A percentile compares a stretch with the other conserved stretches of the same genome.
phyloP scores from a whole-genome alignment of 30 jellyfish, hydroid and myxozoan species.

The Hydractinia symbiolongicarpus region DNA sequence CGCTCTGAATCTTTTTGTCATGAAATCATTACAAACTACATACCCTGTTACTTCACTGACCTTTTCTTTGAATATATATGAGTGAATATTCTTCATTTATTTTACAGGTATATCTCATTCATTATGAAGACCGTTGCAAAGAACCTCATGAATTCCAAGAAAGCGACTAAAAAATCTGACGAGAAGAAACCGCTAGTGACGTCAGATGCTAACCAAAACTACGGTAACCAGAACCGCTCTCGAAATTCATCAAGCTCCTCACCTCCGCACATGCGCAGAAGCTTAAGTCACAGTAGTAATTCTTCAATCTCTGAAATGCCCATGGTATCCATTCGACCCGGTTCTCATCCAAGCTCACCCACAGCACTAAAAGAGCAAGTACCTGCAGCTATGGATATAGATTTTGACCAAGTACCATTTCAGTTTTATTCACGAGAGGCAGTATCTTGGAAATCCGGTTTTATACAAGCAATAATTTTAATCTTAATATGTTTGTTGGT shows the following conservation, averaged over 20 bases:
- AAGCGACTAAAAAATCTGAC: neutral
- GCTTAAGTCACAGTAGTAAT: neutral
- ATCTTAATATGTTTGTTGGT: neutral
- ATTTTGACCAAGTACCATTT: slow-evolving; percentile 24
- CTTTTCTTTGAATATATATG: too few relatives aligned
- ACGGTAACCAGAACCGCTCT: neutral
- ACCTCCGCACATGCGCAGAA: neutral
- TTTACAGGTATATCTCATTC: too few relatives aligned
- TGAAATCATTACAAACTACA: too few relatives aligned
- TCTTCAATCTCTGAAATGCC: neutral
- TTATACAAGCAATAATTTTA: slow-evolving; percentile 9
- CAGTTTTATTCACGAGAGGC: neutral
- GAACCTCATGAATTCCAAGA: neutral
- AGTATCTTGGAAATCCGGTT: neutral
- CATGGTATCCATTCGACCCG: slow-evolving; percentile 15
- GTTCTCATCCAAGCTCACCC: slow-evolving; percentile 9
- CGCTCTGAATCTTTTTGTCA: too few relatives aligned
- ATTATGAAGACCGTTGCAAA: neutral
- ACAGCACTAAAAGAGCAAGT: neutral
- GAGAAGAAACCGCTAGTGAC: neutral
- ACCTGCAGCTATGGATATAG: slow-evolving; percentile 2
- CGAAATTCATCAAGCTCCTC: neutral
- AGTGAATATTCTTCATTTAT: too few relatives aligned
- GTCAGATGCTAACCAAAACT: neutral
- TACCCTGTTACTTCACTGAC: too few relatives aligned